Evolutionary conservation across 1,140 invertebrate species (phyloP), one percentile per base, ranked within the genome.

Genomic region (Micrasema minimum): DNA sequence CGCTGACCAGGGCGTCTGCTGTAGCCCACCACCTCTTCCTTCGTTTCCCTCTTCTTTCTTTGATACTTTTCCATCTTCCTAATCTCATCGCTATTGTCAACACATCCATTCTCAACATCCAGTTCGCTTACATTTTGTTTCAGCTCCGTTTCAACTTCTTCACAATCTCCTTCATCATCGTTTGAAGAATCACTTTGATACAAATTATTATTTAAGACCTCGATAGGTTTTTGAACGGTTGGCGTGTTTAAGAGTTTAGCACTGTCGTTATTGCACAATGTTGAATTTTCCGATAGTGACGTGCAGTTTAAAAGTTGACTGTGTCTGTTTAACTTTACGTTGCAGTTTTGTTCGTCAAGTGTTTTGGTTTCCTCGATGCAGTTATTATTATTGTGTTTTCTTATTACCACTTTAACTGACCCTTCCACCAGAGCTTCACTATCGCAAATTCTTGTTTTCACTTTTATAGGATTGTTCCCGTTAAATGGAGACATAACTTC

Each of bases 1-100:
- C 66, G 26, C 74, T 67, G 9, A 67, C 37, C 9, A 72, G 11
- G 57, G 26, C 57, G 16, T 75, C 74, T 1, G 62, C 50, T 14
- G 55, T 26, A 9, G 67, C 62, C 74, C 61, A 70, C 22, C 68
- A 68, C 11, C 67, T 53, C 59, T 73, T 73, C 18, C 62, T 26
- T 6, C 50, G 38, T 38, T 43, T 67, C 20, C 20, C 18, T 53
- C 38, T 67, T 67, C 18, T 50, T 51, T 14, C 48, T 55, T n/a
- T 9, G 4, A 5, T 31, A 12, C 50, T 67, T 67, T 18, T 64
- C 59, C 37, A 59, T 10, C 22, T 35, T 41, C 35, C 46, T 51
- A 9, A 11, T 12, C 18, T 50, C 66, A 4, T 59, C 66, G 22
- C 20, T n/a, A 2, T 10, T 43, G 35, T 55, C 50, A 1, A 38